Base-by-base conservation (phyloP, 2,113 vertebrate genomes). In the Pipra filicauda region DNA sequence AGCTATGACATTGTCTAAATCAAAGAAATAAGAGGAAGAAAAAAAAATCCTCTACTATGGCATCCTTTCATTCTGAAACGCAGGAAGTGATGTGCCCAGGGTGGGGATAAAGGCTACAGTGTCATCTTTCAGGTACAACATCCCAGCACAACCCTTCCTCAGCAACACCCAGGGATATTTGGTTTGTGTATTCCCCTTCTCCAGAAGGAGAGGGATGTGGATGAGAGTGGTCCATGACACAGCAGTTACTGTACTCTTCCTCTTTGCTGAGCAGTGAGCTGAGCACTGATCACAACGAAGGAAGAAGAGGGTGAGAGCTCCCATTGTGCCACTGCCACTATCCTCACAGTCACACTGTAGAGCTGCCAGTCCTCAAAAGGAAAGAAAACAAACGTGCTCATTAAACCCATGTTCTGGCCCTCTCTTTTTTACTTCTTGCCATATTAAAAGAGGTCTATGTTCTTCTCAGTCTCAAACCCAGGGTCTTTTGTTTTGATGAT, bases 381-480 rank as follows among this genome's bases (percentile, higher is more conserved):
- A 52, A 92, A 85, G 79, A 31, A 91, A 92, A 76, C 73, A 96
- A 88, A 91, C 4, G 72, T 43, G 37, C 52, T 85, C 69, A 88
- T 97, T 93, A 88, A 97, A 96, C 59, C 70, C 84, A 77, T 89
- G 54, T 88, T 90, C 77, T 89, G 76, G 10, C 51, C 86, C 28
- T 64, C 54, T 93, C 85, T 89, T 51, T 93, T 97, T 65, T 85
- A 92, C 93, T 93, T 96, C 73, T 94, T 79, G 30, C 57, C 5
- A 1, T 93, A 46, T 94, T 94, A 96, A 95, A 97, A 96, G 79
- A 85, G 91, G 89, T 54, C 94, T 96, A 51, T 90, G 86, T 81
- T 95, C 71, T 96, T 87, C 76, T 54, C 90, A 94, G 85, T 37
- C 77, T 96, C 69, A 94, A 96, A 95, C 46, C 44, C 86, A 74